Evolutionary conservation across 1,140 invertebrate genomes (phyloP).

Genomic region (Anoplophora glabripennis): DNA sequence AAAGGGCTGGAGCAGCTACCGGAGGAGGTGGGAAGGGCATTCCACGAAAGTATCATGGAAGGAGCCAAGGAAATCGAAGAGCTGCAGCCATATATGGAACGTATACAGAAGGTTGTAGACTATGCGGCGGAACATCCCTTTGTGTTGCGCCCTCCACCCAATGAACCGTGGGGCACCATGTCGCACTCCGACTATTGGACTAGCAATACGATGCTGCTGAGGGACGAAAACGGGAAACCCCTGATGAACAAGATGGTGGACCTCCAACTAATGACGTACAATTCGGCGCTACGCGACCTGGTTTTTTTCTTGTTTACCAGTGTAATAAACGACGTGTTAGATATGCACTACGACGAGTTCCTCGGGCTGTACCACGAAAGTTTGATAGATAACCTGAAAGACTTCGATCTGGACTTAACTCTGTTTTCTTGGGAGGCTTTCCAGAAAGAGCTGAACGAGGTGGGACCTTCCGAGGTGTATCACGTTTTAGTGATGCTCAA

Average conservation of each 20-base stretch:
- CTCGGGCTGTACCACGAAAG: slow-evolving; percentile 54
- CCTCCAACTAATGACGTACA: slow-evolving; percentile 58
- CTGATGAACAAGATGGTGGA: slow-evolving; percentile 60
- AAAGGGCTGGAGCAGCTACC: slow-evolving; percentile 38
- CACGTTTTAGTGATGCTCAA: slow-evolving; percentile 47
- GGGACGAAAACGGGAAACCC: slow-evolving; percentile 39
- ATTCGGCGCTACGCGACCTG: slow-evolving; percentile 56
- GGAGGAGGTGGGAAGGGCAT: slow-evolving; percentile 35
- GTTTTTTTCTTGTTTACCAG: slow-evolving; percentile 59
- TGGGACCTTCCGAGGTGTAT: slow-evolving; percentile 42
- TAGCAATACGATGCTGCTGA: slow-evolving; percentile 57
- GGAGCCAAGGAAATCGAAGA: slow-evolving; percentile 39
- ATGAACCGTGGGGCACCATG: slow-evolving; percentile 53
- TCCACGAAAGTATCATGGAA: slow-evolving; percentile 39
- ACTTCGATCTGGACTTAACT: slow-evolving; percentile 37
- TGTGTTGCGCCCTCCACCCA: slow-evolving; percentile 32
- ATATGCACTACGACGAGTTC: slow-evolving; percentile 51
- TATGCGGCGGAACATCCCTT: slow-evolving; percentile 26
- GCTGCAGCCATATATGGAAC: slow-evolving; percentile 30
- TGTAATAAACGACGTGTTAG: slow-evolving; percentile 47
- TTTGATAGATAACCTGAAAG: slow-evolving; percentile 47
- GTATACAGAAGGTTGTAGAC: slow-evolving; percentile 25
- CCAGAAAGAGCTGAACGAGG: slow-evolving; percentile 38
- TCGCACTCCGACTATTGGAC: slow-evolving; percentile 62
- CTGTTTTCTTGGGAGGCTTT: slow-evolving; percentile 41